These are phyloP conservation scores for Heliconius ethilla DNA, from an alignment of 2,888 invertebrate genomes.

Conservation along the genomic window DNA sequence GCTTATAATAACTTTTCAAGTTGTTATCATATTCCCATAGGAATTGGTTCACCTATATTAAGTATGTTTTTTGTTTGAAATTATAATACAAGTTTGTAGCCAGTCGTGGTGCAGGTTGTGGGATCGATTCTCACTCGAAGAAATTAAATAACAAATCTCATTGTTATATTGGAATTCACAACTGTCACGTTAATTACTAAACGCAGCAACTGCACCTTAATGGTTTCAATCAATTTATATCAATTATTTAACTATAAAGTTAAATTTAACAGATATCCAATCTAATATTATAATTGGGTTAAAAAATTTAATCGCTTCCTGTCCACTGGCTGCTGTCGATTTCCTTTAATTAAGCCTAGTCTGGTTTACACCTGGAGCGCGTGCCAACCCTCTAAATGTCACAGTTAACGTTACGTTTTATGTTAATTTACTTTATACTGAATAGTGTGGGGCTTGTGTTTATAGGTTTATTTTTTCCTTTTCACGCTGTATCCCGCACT, in stretches of 20 bases:
- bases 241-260: neutral
- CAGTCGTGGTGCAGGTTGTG: too few species aligned
- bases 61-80: neutral
- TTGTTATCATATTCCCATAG: constrained; percentile 39
- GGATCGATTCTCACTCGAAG: too few species aligned
- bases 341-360: constrained; percentile 50
- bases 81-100: neutral
- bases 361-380: constrained; percentile 62
- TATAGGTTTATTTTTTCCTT: neutral
- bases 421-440: neutral
- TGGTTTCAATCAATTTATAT: neutral
- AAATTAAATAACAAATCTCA: too few species aligned
- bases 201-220: too few species aligned
- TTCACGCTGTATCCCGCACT: too few species aligned
- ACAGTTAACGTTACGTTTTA: constrained; percentile 20
- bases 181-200: too few species aligned
- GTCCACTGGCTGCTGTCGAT: constrained; percentile 44
- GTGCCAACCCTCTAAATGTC: constrained; percentile 39
- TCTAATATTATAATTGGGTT: constrained; percentile 38
- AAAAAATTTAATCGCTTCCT: constrained; percentile 38
- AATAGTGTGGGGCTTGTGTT: neutral
- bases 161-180: too few species aligned
- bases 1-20: constrained; percentile 8
- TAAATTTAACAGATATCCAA: constrained; percentile 1
- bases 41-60: constrained; percentile 13